Base-by-base conservation (phyloP, 2,113 vertebrate species). In the Psittacula cyanocephala region DNA sequence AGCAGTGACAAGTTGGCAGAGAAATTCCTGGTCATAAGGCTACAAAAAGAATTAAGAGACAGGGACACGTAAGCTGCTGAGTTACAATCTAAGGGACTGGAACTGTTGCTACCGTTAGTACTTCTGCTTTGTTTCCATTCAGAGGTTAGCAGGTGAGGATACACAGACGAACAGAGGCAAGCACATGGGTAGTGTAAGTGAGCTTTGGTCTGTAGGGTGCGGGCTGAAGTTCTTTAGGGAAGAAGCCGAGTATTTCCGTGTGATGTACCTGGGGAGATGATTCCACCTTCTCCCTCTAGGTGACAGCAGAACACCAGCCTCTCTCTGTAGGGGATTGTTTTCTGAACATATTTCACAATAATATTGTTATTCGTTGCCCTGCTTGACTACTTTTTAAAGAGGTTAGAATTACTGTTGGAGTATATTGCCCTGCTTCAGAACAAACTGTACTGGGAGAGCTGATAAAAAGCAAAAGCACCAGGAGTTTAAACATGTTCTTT, bases 241-340 rank as follows among this genome's bases (percentile, higher is more conserved):
- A 39, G 37, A 41, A 71, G 17, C 8, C 7, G 8, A 39, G 13
- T 17, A 6, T 50, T 91, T 79, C 59, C 37, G 6, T 3, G 43
- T 6, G 31, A 7, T 50, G 49, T 46, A 67, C 50, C 60, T 37
- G 65, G 43, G 43, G 41, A 85, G 44, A 17, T 57, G 72, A 52
- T 95, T 95, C 89, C 57, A 35, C n/a, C 43, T 29, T 91, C 65
- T 91, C 70, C 96, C 96, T 95, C 81, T 96, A 97, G 94, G 35
- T 92, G 96, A 52, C 96, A 91, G 96, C 96, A 97, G 62, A 93
- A 86, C 74, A 52, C 69, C 2, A 35, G 33, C 70, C 72, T 78
- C 77, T 75, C 59, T 28, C 76, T 63, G 8, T 10, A 41, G 70
- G 69, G 31, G 7, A 1, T 25, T 62, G 41, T 69, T 46, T 63